phyloP scores from a whole-genome alignment of 2,113 vertebrate species.

The Tupaia tana region DNA sequence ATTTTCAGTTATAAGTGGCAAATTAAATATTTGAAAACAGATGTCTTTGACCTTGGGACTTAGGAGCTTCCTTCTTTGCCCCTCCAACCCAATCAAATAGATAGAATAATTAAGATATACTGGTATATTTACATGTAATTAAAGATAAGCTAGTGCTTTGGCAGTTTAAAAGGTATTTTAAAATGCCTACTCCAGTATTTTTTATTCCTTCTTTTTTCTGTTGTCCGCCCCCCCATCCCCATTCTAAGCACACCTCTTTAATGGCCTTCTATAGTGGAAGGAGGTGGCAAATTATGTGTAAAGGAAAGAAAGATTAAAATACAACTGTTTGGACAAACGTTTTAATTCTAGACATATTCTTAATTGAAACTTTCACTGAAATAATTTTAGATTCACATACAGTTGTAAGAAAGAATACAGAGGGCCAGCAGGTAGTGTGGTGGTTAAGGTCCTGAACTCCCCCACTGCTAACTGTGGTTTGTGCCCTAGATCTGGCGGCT shows the following conservation, averaged over 20 bases:
- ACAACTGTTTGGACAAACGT: background rate
- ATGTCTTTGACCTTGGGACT: background rate
- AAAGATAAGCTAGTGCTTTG: background rate
- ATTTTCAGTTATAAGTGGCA: background rate
- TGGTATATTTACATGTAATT: background rate
- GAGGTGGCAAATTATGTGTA: background rate
- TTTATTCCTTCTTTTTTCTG: background rate
- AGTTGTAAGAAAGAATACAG: background rate
- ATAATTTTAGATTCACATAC: background rate
- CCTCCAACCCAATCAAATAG: background rate
- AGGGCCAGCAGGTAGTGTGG: no score
- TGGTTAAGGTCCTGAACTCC: no score
- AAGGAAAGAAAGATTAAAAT: background rate
- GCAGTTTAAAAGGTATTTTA: constrained; percentile 1
- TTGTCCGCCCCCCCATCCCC: background rate
- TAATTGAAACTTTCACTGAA: background rate
- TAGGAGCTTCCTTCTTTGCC: background rate
- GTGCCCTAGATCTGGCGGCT: no score
- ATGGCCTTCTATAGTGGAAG: background rate
- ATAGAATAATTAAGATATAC: background rate
- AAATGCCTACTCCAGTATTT: background rate
- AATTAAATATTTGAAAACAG: constrained; percentile 42
- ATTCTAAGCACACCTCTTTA: background rate
- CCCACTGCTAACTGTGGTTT: no score
- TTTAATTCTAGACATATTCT: background rate